Evolutionary conservation across 64 coral and sea anemone genomes (phyloP).

Genomic region (Pachyseris speciosa): DNA sequence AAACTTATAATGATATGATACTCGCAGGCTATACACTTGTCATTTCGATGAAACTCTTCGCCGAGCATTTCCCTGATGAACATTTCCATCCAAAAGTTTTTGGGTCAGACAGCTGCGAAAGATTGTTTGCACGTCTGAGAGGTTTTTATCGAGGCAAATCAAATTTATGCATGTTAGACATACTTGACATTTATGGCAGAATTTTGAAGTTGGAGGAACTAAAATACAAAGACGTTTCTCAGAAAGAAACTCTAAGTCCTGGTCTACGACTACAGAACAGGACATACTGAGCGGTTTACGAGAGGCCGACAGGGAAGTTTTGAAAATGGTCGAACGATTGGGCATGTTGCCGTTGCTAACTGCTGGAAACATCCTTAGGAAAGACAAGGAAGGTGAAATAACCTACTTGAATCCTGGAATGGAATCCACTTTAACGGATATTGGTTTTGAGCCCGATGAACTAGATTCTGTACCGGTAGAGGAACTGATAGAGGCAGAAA

Average conservation of each 20-base stretch:
- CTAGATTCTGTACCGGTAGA: neutral
- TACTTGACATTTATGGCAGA: constrained; percentile 19
- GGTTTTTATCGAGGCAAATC: constrained; percentile 47
- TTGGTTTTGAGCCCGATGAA: constrained; percentile 37
- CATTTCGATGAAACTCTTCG: neutral
- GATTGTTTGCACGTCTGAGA: constrained; percentile 14
- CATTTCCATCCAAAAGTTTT: constrained; percentile 11
- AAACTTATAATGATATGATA: constrained; percentile 2
- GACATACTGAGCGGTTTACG: neutral
- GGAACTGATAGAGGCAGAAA: neutral
- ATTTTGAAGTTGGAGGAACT: too few species aligned
- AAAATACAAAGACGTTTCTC: neutral
- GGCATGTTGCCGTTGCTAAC: neutral
- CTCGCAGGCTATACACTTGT: constrained; percentile 1
- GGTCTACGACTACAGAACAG: neutral
- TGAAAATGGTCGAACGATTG: constrained; percentile 21
- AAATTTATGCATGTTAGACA: constrained; percentile 38
- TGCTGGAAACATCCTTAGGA: neutral
- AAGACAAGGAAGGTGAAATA: neutral
- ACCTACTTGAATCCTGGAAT: neutral
- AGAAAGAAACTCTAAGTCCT: neutral
- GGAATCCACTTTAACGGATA: neutral
- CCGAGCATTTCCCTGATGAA: neutral
- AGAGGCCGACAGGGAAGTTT: neutral
- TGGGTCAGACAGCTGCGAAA: constrained; percentile 44